Conservation (phyloP, 2,888 invertebrate genomes). For the Osmoderma eremita region DNA sequence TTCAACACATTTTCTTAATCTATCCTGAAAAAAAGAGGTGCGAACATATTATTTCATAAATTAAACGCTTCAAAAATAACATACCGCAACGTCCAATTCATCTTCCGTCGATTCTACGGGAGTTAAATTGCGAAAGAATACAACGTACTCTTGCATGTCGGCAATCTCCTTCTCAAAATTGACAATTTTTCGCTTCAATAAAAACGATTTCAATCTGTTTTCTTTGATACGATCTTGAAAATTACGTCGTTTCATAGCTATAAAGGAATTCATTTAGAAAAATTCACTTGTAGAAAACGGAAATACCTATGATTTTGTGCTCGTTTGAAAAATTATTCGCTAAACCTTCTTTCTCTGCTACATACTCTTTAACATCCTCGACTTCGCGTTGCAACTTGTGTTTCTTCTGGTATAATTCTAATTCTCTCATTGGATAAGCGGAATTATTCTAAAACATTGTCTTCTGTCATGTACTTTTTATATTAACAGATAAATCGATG, state of each 20-base stretch:
- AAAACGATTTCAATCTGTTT: constrained; percentile 29
- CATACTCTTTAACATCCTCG: constrained; percentile 17
- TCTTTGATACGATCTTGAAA: constrained; percentile 33
- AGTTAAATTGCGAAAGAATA: constrained; percentile 42
- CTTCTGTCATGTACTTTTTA: neutral
- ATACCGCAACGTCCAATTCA: constrained; percentile 39
- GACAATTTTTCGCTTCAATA: constrained; percentile 31
- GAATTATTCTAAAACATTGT: constrained; percentile 34
- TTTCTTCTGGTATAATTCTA: constrained; percentile 43
- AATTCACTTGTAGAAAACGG: neutral
- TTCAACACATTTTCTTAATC: constrained; percentile 42
- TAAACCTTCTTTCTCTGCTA: constrained; percentile 30
- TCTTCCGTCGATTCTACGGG: constrained; percentile 41
- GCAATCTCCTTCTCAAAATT: constrained; percentile 36
- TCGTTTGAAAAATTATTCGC: constrained; percentile 18
- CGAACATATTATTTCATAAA: neutral
- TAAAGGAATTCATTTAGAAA: neutral
- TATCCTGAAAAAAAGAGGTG: constrained; percentile 35
- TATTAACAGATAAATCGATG: neutral
- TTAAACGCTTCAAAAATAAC: neutral
- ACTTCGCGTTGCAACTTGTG: constrained; percentile 30
- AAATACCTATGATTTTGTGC: constrained; percentile 42
- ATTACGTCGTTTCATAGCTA: constrained; percentile 34
- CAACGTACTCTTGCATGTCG: constrained; percentile 40
- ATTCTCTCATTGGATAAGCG: constrained; percentile 38